Conservation (phyloP, 2,113 vertebrate species). For the Silurus asotus region DNA sequence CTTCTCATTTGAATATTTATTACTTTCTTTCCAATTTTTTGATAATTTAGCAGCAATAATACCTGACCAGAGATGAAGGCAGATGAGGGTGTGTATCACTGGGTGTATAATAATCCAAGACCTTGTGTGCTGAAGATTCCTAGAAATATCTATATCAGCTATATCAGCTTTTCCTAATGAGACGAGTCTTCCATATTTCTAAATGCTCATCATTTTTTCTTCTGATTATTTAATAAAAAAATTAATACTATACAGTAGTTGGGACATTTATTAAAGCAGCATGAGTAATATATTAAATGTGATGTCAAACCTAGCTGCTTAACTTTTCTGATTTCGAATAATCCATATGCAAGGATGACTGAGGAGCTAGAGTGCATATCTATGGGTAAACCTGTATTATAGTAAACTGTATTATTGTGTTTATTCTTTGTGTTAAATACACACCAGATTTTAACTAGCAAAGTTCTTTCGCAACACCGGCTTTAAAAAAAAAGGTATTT, state of each 20-base stretch:
- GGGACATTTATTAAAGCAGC: conserved; percentile 99
- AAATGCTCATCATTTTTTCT: conserved; percentile 71
- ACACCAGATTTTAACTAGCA: conserved; percentile 5
- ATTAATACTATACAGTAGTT: conserved; percentile 56
- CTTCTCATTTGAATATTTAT: conserved; percentile 79
- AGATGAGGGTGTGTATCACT: conserved; percentile 30
- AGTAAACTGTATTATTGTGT: conserved; percentile 17
- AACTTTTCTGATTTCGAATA: conserved; percentile 85
- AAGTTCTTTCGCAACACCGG: conserved; percentile 2
- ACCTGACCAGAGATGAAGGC: conserved; percentile 71
- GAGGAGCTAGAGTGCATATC: conserved; percentile 31
- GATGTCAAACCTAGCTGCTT: conserved; percentile 93
- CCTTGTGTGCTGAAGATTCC: conserved; percentile 83
- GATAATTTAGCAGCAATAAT: conserved; percentile 89
- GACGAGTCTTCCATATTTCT: conserved; percentile 92
- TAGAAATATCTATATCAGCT: conserved; percentile 87
- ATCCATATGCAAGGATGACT: conserved; percentile 60
- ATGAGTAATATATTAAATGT: conserved; percentile 99
- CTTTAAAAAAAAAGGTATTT: neutral
- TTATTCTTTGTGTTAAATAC: conserved; percentile 2
- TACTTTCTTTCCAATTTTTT: conserved; percentile 82
- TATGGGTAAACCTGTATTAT: conserved; percentile 23
- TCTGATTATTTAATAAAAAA: conserved; percentile 97
- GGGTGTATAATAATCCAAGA: conserved; percentile 84
- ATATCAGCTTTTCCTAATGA: conserved; percentile 83